phyloP scores from a whole-genome alignment of 2,113 vertebrate species.

The Nycticryphes semicollaris region DNA sequence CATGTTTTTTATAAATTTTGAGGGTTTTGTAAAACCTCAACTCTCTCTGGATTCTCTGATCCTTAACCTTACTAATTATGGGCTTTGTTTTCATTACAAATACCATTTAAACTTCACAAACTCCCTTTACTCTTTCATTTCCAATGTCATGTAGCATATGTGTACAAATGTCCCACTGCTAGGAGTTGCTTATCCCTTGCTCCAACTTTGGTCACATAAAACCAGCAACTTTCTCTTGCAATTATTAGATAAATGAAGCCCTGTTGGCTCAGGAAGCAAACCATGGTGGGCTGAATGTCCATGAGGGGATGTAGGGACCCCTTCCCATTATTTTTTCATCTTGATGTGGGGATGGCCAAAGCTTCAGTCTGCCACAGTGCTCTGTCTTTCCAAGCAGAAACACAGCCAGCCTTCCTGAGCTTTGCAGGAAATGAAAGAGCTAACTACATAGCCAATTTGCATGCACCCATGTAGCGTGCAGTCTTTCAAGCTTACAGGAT shows the following conservation, averaged over 20 bases:
- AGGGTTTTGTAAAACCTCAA: constrained; percentile 23
- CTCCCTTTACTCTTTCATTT: not conserved
- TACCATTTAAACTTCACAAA: constrained; percentile 9
- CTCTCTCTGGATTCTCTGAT: constrained; percentile 48
- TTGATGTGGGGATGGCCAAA: not conserved
- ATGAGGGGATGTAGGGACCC: not conserved
- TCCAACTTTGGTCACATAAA: not conserved
- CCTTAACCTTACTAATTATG: constrained; percentile 40
- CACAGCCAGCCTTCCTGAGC: not conserved
- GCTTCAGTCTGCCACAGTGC: not conserved
- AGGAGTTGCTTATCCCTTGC: not conserved
- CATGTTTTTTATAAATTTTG: not conserved
- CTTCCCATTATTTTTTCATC: not conserved
- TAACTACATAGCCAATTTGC: not conserved
- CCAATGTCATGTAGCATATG: not conserved
- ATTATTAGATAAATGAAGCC: not conserved
- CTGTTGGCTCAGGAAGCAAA: not conserved
- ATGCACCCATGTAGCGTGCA: not conserved
- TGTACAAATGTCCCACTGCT: not conserved
- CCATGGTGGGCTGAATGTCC: not conserved
- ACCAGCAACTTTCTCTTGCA: not conserved
- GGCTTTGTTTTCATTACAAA: constrained; percentile 45
- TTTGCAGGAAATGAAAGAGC: not conserved
- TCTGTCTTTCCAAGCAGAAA: not conserved
- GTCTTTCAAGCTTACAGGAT: not conserved